phyloP scores from a whole-genome alignment of 2,797 vertebrate genomes.

The Natrix natrix region DNA sequence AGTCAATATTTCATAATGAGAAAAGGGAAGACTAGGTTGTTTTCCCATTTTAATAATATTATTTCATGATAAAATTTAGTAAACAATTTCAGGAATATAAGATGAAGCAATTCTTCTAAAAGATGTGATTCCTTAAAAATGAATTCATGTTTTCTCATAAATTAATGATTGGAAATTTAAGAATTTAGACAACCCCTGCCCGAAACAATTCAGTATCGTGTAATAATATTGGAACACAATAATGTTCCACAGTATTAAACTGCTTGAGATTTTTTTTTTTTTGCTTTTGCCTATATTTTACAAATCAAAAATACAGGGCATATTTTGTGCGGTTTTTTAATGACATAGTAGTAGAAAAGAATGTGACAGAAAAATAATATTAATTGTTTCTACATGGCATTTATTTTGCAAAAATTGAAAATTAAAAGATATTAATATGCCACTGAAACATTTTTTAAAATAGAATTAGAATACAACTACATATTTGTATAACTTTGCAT shows the following conservation, averaged over 20 bases:
- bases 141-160: not conserved
- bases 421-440: not conserved
- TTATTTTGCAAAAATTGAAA: not conserved
- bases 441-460: not conserved
- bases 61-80: conserved; percentile 27
- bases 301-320: not conserved
- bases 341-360: not conserved
- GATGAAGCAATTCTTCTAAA: conserved; percentile 9
- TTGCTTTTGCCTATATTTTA: not conserved
- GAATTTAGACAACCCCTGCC: not conserved
- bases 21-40: conserved; percentile 62
- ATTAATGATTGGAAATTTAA: not conserved
- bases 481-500: not conserved
- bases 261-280: not conserved
- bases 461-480: not conserved
- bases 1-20: conserved; percentile 61
- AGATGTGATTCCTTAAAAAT: not conserved
- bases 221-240: not conserved
- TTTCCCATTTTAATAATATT: conserved; percentile 21
- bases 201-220: not conserved
- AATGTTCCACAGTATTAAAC: not conserved
- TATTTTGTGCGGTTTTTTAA: not conserved
- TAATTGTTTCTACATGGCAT: not conserved
- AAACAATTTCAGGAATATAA: conserved; percentile 58
- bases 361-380: not conserved